Evolutionary conservation across 2,888 invertebrate species (phyloP).

Genomic region (Tenodera sinensis): DNA sequence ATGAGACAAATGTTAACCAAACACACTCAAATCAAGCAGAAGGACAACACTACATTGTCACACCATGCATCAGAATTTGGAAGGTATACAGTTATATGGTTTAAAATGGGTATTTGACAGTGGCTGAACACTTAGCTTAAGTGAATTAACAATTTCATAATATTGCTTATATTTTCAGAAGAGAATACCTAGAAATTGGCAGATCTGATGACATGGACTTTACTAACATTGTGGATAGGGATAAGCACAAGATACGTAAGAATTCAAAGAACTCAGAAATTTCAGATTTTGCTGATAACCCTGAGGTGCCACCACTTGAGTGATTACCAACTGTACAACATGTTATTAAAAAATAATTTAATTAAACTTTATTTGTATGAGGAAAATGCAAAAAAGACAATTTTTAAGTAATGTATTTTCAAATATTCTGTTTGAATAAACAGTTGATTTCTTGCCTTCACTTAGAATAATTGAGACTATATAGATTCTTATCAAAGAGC

Average conservation of each 20-base stretch:
- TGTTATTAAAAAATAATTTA: neutral
- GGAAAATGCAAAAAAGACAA: too few relatives aligned
- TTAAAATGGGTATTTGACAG: neutral
- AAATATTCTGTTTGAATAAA: too few relatives aligned
- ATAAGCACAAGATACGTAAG: slow-evolving; percentile 34
- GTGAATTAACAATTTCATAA: neutral
- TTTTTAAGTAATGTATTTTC: too few relatives aligned
- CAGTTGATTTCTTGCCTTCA: too few relatives aligned
- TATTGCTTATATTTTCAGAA: slow-evolving; percentile 33
- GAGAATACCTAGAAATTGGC: slow-evolving; percentile 64
- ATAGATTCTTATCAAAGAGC: too few relatives aligned
- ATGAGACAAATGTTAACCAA: neutral
- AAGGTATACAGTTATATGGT: neutral
- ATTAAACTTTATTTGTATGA: too few relatives aligned
- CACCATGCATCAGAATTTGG: neutral
- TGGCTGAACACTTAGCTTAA: neutral
- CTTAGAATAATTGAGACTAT: too few relatives aligned
- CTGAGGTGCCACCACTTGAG: slow-evolving; percentile 27
- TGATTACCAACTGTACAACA: neutral
- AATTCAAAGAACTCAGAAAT: slow-evolving; percentile 35
- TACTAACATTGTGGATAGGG: slow-evolving; percentile 49
- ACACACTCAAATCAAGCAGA: neutral
- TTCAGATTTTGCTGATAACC: slow-evolving; percentile 39
- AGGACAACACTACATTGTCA: neutral
- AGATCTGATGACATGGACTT: slow-evolving; percentile 55